Conservation (phyloP, 2,113 vertebrate species). For the Antechinus flavipes region DNA sequence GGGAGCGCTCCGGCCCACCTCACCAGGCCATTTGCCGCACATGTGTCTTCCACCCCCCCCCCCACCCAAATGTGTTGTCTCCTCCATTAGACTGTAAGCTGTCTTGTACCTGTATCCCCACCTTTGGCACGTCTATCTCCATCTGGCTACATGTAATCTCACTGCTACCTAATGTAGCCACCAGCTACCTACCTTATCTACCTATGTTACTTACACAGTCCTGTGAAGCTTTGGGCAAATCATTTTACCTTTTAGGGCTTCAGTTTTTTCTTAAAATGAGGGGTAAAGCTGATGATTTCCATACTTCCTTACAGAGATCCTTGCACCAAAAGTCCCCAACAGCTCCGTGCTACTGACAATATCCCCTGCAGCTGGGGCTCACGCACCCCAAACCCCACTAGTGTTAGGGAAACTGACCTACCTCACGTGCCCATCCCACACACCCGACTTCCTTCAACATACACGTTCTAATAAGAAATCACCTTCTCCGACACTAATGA, state of each 20-base stretch:
- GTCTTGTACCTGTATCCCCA: neutral
- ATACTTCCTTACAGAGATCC: neutral
- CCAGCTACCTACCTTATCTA: no score
- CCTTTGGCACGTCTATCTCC: neutral
- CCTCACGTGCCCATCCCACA: neutral
- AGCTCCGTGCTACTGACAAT: conserved; percentile 3
- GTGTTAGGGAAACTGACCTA: neutral
- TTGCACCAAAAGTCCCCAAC: neutral
- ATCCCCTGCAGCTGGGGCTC: conserved; percentile 6
- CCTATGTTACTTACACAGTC: neutral
- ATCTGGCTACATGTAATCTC: neutral
- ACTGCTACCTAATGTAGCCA: no score
- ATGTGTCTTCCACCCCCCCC: no score
- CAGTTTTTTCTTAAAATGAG: neutral
- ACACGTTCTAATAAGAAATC: conserved; percentile 71
- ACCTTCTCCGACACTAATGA: conserved; percentile 77
- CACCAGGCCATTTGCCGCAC: neutral
- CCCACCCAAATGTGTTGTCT: neutral
- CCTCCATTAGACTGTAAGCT: neutral
- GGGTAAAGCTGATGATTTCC: neutral
- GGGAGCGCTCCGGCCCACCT: neutral
- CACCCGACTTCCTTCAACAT: conserved; percentile 42
- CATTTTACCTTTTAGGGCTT: neutral
- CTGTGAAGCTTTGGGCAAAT: neutral
- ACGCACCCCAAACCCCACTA: neutral